These are phyloP conservation scores for Ochropacha duplaris DNA, from an alignment of 2,888 invertebrate genomes.

Conservation along the genomic window DNA sequence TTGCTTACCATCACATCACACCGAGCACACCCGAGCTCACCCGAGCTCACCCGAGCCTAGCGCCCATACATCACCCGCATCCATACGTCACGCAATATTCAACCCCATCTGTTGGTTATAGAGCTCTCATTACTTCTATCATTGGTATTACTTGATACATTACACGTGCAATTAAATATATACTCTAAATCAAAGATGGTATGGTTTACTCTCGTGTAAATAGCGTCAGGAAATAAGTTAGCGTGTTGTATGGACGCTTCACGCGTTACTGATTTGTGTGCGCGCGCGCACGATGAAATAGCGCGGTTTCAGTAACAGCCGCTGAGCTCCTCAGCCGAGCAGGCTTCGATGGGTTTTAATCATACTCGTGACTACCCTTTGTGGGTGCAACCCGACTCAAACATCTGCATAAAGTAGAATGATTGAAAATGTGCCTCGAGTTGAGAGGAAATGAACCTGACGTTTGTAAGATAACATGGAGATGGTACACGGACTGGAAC, in stretches of 20 bases:
- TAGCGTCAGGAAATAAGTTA: slow-evolving; percentile 2
- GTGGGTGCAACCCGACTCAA: slow-evolving; percentile 21
- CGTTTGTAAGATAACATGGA: neutral
- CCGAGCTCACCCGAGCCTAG: neutral
- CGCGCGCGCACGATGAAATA: slow-evolving; percentile 27
- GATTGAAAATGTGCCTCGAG: neutral
- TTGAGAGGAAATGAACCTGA: neutral
- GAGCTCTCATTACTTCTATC: slow-evolving; percentile 1
- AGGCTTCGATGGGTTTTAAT: slow-evolving; percentile 23
- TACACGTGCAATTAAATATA: neutral
- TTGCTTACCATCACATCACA: no score
- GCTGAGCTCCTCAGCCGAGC: slow-evolving; percentile 11
- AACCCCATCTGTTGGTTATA: slow-evolving; percentile 2
- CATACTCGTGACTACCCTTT: slow-evolving; percentile 33
- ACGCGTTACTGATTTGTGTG: slow-evolving; percentile 10
- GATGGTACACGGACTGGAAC: neutral
- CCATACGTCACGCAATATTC: neutral
- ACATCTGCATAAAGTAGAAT: neutral
- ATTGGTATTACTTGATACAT: neutral
- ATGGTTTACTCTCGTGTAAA: neutral
- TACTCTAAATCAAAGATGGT: neutral
- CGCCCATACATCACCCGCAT: neutral
- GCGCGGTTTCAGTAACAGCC: slow-evolving; percentile 32
- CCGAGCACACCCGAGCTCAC: neutral
- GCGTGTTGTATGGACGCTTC: slow-evolving; percentile 6